Base-by-base conservation (phyloP, 1,140 invertebrate species). In the Camponotus vicinus region DNA sequence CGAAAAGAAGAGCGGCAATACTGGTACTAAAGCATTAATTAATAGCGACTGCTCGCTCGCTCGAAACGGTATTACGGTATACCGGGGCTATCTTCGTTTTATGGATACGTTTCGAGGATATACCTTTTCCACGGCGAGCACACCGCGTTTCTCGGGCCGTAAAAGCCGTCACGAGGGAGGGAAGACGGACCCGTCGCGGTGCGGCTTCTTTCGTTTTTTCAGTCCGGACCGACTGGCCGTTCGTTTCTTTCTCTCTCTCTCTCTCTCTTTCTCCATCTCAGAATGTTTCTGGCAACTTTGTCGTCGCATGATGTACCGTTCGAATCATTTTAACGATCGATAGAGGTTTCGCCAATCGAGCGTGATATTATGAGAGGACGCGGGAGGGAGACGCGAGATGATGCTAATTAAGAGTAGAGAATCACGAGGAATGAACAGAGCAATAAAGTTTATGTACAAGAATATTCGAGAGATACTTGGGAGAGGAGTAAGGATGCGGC, bases 21-120 rank as follows among this genome's bases (percentile, higher is more conserved):
- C 79, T 70, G 88, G 83, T 80, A 80, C 89, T 85, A 87, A 89
- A 89, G 88, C 79, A 90, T 89, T 90, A 90, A 90, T 90, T 90
- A 89, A 90, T 90, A 90, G 88, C 89, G 66, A 85, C 88, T 89
- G 75, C 85, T 90, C 63, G 88, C 85, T 83, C 69, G 79, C 79
- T 87, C 7, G 88, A 79, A 89, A 87, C 73, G 88, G 79, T 87
- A 89, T 87, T 90, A 87, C 75, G 76, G 64, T 86, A 86, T 75
- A 86, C 71, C 63, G 78, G 79, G 79, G 85, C 69, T 89, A 90
- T 87, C 69, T 66, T 80, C 75, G 85, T 89, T 90, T 90, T 90
- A 90, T 90, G 78, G 88, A 55, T 79, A 69, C 69, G 79, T 90
- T 90, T 80, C 88, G 63, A 80, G 67, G 76, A 89, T 80, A 63